Percentiles rank a stretch among this genome's conserved stretches.
These are phyloP conservation scores for Gonocerus acuteangulatus DNA, from an alignment of 2,888 invertebrate genomes.

Conservation along the genomic window DNA sequence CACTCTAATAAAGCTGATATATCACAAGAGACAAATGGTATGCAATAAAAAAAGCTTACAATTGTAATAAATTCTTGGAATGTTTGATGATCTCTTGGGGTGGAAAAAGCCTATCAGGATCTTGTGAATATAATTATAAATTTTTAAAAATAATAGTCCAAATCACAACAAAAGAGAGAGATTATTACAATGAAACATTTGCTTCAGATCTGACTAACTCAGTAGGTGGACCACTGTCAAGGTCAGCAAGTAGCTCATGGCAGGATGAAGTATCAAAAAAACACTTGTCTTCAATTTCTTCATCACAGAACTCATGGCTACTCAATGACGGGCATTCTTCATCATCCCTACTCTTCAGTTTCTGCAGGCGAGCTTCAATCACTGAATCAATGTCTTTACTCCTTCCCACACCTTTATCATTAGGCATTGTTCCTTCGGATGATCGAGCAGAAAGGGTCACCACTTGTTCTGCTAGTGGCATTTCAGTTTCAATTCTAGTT, in stretches of 20 bases:
- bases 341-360: constrained; percentile 21
- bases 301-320: neutral
- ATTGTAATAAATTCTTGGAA: too few species aligned
- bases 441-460: constrained; percentile 25
- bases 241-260: neutral
- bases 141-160: too few species aligned
- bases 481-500: neutral
- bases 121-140: too few species aligned
- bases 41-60: too few species aligned
- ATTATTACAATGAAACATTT: too few species aligned
- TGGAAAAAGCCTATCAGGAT: too few species aligned
- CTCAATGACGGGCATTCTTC: neutral
- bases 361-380: constrained; percentile 24
- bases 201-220: too few species aligned
- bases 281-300: neutral
- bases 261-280: constrained; percentile 8
- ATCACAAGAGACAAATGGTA: too few species aligned
- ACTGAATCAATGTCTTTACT: constrained; percentile 26
- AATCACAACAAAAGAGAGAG: too few species aligned
- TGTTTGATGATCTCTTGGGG: too few species aligned
- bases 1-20: too few species aligned
- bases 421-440: constrained; percentile 21
- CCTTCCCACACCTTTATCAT: constrained; percentile 11
- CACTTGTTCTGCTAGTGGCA: constrained; percentile 30
- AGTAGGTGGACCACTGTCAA: too few species aligned